Base-by-base conservation (phyloP, 2,113 vertebrate species). In the Petrocephalus zakoni region DNA sequence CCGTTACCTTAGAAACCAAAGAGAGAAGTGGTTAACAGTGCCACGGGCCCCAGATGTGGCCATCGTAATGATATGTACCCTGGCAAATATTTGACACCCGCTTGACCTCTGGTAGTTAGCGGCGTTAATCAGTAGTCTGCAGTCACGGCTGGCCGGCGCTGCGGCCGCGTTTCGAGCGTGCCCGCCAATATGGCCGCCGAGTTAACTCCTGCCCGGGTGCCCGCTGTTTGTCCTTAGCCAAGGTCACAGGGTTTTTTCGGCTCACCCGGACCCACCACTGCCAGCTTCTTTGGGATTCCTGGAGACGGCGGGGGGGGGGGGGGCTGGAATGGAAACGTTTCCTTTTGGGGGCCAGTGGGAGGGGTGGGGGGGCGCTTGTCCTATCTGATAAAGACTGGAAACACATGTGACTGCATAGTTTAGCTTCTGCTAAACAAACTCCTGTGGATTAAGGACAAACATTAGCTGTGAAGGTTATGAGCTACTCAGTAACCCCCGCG, bases 111-210 rank as follows among this genome's bases (percentile, higher is more conserved):
- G 88, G 19, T 17, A 89, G 91, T 85, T 64, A 89, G 88, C 86
- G 4, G 88, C 92, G 95, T 96, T 96, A 96, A 95, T 95, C 93
- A 93, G 92, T 94, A 93, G 93, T 89, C 75, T 90, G 90, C 93
- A 92, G 92, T 92, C 88, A 94, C 89, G 91, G 93, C 89, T 93
- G 93, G 92, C 90, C 87, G 56, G 53, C 58, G 3, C 19, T 8
- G 21, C 15, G 86, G 56, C 37, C 21, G 22, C 55, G 6, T 64
- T 87, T 47, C 61, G 34, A 86, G 51, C 84, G 25, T 86, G 84
- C 25, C 52, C 7, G 52, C 61, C 29, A 86, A 86, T 86, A 56
- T 86, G 49, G 53, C 52, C 25, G 84, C 84, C 6, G 52, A 2
- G 34, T 86, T 86, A 55, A 56, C 84, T 51, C 51, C 29, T 55